These are phyloP conservation scores for Nyctereutes procyonoides DNA, from an alignment of 2,113 vertebrate species.

Conservation along the genomic window DNA sequence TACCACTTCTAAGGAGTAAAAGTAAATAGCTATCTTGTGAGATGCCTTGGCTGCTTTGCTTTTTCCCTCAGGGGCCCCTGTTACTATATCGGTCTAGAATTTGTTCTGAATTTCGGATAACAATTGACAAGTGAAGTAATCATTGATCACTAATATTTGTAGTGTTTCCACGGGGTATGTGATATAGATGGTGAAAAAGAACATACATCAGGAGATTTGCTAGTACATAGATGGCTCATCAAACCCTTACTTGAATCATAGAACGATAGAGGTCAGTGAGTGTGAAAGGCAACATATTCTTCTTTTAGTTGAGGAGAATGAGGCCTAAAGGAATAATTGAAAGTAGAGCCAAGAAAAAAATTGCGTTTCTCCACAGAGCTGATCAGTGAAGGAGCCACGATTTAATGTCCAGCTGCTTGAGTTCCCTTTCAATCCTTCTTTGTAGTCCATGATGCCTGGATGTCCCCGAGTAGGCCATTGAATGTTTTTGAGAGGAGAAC, in stretches of 20 bases:
- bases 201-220: not conserved
- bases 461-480: not conserved
- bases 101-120: not conserved
- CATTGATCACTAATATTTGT: constrained; percentile 18
- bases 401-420: not conserved
- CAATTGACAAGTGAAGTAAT: not conserved
- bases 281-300: not conserved
- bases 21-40: too few relatives aligned
- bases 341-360: not conserved
- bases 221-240: not conserved
- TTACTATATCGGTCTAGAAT: not conserved
- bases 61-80: too few relatives aligned
- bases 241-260: not conserved
- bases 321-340: not conserved
- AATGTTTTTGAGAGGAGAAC: not conserved
- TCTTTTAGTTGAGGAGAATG: not conserved
- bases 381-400: not conserved
- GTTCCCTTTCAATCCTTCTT: not conserved
- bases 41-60: too few relatives aligned
- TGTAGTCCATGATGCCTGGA: not conserved
- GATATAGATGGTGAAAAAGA: not conserved
- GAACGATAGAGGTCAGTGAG: not conserved
- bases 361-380: not conserved
- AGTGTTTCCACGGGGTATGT: not conserved
- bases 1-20: not conserved